Evolutionary conservation across 1,140 invertebrate genomes (phyloP).

Genomic region (Caenorhabditis remanei): DNA sequence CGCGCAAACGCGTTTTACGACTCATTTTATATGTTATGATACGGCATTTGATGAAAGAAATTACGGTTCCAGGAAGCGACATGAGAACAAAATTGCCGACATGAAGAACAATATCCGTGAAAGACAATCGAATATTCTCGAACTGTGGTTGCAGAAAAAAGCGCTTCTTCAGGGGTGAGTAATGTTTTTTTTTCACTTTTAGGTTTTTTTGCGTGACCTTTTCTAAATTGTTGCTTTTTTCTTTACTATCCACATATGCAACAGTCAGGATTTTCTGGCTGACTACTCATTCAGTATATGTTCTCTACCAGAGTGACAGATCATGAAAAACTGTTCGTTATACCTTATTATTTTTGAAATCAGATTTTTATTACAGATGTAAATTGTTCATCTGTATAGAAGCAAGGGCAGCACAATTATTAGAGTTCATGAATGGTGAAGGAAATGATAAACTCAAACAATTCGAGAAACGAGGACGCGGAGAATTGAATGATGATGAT

Average conservation of each 20-base stretch:
- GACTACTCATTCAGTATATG: no score
- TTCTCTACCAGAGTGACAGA: no score
- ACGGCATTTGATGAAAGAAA: background rate
- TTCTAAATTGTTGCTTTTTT: background rate
- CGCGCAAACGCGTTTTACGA: background rate
- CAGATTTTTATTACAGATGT: conserved; percentile 49
- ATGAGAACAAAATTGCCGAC: conserved; percentile 16
- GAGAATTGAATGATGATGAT: conserved; percentile 37
- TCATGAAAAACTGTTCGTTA: no score
- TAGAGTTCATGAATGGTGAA: conserved; percentile 27
- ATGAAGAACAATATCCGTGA: conserved; percentile 55
- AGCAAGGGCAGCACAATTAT: background rate
- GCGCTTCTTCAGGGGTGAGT: conserved; percentile 55
- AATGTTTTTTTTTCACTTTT: background rate
- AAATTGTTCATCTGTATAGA: conserved; percentile 40
- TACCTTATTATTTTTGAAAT: background rate
- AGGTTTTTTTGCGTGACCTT: background rate
- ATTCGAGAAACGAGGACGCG: conserved; percentile 12
- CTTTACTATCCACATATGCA: no score
- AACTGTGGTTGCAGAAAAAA: conserved; percentile 61
- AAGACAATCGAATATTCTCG: conserved; percentile 58
- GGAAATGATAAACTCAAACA: conserved; percentile 30
- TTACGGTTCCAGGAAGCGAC: conserved; percentile 54
- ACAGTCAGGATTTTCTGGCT: no score
- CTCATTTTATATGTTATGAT: background rate